Base-by-base conservation (phyloP, 2,888 invertebrate genomes). In the Scelioninae gen. 1 region DNA sequence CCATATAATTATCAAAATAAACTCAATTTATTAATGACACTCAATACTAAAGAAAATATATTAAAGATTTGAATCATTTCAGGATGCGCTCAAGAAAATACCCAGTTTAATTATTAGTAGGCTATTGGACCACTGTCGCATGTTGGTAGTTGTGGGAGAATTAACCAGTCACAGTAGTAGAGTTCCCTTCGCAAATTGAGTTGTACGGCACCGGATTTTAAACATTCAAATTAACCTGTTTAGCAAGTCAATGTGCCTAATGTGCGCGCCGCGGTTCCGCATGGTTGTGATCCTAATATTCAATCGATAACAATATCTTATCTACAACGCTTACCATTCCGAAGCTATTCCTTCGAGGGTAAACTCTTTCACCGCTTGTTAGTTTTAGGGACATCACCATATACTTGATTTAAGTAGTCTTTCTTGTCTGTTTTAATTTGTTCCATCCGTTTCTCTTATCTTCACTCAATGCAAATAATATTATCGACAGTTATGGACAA, bases 191-290 rank as follows among this genome's bases (percentile, higher is more conserved):
- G 88, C 89, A 91, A 90, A 91, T 91, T 89, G 90, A 91, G 91
- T 91, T 90, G 89, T 88, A 88, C 88, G 86, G 84, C 80, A 82
- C 81, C 82, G 85, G 90, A 91, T 91, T 91, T 91, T 90, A 90
- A 91, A 90, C 89, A 91, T 91, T 91, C 89, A 90, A 91, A 91
- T 91, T 91, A 91, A 90, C 90, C 88, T 87, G 85, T 88, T 91
- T 91, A 90, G 89, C 90, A 90, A 91, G 91, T 90, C 89, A 90
- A 91, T 90, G 87, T 86, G 87, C 87, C 86, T 89, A 89, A 91
- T 90, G 88, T 92, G 88, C 85, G 86, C 85, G 77, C 68, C 78
- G 63, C 34, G 78, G 78, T 86, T 85, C 83, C 84, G 80, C 82
- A 76, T 82, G 65, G 71, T 84, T 68, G 56, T 78, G 83, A 88